Evolutionary conservation across 2,888 invertebrate genomes (phyloP).

Genomic region (Drosophila prolongata): DNA sequence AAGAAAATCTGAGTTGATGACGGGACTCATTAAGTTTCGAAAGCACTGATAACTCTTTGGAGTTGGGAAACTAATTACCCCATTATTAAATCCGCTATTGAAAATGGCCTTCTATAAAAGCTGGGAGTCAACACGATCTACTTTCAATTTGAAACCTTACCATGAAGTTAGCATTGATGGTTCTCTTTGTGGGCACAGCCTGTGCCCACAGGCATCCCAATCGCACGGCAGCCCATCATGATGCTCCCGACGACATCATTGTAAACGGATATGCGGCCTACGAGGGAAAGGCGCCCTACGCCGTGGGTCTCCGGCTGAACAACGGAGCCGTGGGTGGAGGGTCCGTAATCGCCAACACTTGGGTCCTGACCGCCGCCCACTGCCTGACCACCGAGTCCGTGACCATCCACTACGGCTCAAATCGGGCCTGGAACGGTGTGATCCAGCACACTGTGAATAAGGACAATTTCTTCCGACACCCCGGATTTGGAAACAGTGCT

Average conservation of each 20-base stretch:
- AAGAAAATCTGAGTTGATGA: conserved; percentile 22
- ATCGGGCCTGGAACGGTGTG: conserved; percentile 35
- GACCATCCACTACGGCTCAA: conserved; percentile 63
- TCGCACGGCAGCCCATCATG: background rate
- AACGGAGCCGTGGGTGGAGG: conserved; percentile 57
- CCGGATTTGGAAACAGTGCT: conserved; percentile 40
- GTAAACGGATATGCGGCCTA: conserved; percentile 67
- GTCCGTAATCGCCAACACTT: conserved; percentile 58
- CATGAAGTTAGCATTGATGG: conserved; percentile 28
- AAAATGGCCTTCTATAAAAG: conserved; percentile 2
- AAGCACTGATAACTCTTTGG: background rate
- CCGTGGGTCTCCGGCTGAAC: conserved; percentile 59
- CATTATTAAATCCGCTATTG: background rate
- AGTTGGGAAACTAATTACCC: conserved; percentile 5
- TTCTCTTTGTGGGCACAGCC: conserved; percentile 17
- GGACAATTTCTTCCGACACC: conserved; percentile 52
- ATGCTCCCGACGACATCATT: conserved; percentile 42
- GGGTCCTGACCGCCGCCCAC: conserved; percentile 75
- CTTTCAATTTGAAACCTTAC: conserved; percentile 1
- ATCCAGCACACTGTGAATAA: conserved; percentile 44
- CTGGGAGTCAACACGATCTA: accelerated
- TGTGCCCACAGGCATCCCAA: conserved; percentile 20
- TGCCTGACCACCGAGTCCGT: conserved; percentile 61
- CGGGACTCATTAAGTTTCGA: conserved; percentile 8
- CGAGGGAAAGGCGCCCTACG: conserved; percentile 67